phyloP scores from a whole-genome alignment of 1,140 invertebrate genomes.

The Druon quercuslanigerum region DNA sequence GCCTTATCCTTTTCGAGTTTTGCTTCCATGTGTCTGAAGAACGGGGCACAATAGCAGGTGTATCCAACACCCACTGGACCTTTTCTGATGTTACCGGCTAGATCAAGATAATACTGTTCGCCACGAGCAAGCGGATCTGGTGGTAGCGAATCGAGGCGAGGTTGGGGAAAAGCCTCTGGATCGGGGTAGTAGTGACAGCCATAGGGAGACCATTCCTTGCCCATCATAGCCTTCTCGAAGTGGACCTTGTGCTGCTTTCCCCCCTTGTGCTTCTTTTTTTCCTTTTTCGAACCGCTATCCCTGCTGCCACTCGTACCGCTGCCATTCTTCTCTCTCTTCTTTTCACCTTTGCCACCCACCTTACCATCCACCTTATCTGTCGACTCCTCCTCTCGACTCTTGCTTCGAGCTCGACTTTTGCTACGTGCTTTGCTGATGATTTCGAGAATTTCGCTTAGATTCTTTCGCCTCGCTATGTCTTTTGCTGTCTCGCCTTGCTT shows the following conservation, averaged over 20 bases:
- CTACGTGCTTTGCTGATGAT: constrained; percentile 82
- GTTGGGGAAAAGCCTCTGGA: constrained; percentile 87
- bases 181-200: constrained; percentile 93
- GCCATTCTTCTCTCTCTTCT: constrained; percentile 66
- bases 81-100: constrained; percentile 97
- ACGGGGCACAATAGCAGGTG: constrained; percentile 88
- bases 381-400: constrained; percentile 65
- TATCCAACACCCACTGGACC: constrained; percentile 93
- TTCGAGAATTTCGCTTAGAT: constrained; percentile 86
- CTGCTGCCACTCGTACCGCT: constrained; percentile 72
- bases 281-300: constrained; percentile 71
- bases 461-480: constrained; percentile 93
- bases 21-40: constrained; percentile 91
- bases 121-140: constrained; percentile 90
- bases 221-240: constrained; percentile 68
- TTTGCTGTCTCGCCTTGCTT: constrained; percentile 94
- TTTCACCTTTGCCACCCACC: constrained; percentile 59
- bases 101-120: constrained; percentile 95
- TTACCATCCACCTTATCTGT: constrained; percentile 74
- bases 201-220: constrained; percentile 88
- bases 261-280: constrained; percentile 70
- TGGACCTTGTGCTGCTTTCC: constrained; percentile 70
- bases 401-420: constrained; percentile 67
- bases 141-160: constrained; percentile 89
- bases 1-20: constrained; percentile 89